These are phyloP conservation scores for Spatulosminthurus flaviceps DNA, from an alignment of 2,888 invertebrate genomes.

Conservation along the genomic window DNA sequence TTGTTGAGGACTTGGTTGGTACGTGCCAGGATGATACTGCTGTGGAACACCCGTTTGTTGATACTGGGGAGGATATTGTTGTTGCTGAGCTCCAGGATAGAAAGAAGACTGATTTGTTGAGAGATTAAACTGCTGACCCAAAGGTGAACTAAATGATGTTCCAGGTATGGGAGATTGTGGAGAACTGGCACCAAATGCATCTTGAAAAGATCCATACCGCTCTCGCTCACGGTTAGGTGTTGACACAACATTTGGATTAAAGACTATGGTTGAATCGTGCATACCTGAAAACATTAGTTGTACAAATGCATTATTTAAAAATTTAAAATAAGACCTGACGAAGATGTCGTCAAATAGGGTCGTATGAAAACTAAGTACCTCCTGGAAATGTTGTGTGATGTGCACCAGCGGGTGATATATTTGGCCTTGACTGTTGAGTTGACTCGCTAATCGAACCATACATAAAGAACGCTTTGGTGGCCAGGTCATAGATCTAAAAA, in stretches of 20 bases:
- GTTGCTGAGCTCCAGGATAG: constrained; percentile 30
- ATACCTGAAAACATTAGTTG: constrained; percentile 39
- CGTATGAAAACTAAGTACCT: no score
- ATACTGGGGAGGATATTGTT: not conserved
- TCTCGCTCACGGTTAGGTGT: constrained; percentile 59
- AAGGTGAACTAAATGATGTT: constrained; percentile 30
- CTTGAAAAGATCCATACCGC: constrained; percentile 29
- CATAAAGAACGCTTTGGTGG: constrained; percentile 88
- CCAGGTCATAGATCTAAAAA: constrained; percentile 78
- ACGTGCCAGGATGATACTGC: not conserved
- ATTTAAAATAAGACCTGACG: no score
- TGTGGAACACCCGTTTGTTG: constrained; percentile 11
- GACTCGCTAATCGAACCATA: constrained; percentile 73
- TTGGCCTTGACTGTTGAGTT: not conserved
- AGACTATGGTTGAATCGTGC: constrained; percentile 58
- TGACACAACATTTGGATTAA: constrained; percentile 63
- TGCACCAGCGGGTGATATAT: constrained; percentile 3
- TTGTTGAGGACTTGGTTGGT: constrained; percentile 29
- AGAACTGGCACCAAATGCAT: constrained; percentile 30
- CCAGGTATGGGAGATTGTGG: not conserved
- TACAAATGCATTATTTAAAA: no score
- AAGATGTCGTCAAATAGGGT: no score
- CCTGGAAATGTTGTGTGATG: constrained; percentile 6
- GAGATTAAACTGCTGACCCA: constrained; percentile 32
- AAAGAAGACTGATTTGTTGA: constrained; percentile 18